Evolutionary conservation across 2,113 vertebrate genomes (phyloP).

Genomic region (Cephalopholis sonnerati): DNA sequence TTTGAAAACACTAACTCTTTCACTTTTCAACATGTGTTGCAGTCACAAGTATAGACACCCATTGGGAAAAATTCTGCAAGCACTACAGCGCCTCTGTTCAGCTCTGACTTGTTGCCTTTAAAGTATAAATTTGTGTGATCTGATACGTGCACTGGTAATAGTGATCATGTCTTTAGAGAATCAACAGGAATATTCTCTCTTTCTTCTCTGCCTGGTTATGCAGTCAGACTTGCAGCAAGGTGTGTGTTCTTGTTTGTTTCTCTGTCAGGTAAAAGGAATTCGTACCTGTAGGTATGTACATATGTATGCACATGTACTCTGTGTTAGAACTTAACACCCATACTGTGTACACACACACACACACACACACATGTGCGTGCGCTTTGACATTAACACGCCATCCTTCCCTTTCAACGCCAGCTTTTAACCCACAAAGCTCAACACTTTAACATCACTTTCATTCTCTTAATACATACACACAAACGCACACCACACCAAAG

Average conservation of each 20-base stretch:
- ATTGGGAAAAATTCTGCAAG: too few relatives aligned
- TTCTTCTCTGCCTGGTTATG: background rate
- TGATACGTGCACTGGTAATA: background rate
- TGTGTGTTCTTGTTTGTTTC: slow-evolving; percentile 39
- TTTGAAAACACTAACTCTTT: background rate
- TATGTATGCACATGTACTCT: slow-evolving; percentile 23
- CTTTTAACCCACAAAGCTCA: background rate
- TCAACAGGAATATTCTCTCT: background rate
- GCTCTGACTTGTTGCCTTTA: background rate
- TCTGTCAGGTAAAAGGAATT: slow-evolving; percentile 43
- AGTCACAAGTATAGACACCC: background rate
- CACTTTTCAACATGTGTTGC: background rate
- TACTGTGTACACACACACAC: background rate
- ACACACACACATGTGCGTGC: background rate
- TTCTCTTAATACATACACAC: background rate
- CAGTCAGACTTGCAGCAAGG: slow-evolving; percentile 7
- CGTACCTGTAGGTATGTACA: slow-evolving; percentile 34
- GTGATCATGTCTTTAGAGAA: slow-evolving; percentile 1
- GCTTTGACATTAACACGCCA: background rate
- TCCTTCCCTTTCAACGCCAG: background rate
- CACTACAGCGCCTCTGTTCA: background rate
- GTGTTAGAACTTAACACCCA: background rate
- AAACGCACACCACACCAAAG: background rate
- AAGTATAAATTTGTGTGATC: background rate
- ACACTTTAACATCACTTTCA: slow-evolving; percentile 26